Evolutionary conservation across 2,888 invertebrate species (phyloP), one percentile per base, ranked within the genome.

Genomic region (Philonicus albiceps): DNA sequence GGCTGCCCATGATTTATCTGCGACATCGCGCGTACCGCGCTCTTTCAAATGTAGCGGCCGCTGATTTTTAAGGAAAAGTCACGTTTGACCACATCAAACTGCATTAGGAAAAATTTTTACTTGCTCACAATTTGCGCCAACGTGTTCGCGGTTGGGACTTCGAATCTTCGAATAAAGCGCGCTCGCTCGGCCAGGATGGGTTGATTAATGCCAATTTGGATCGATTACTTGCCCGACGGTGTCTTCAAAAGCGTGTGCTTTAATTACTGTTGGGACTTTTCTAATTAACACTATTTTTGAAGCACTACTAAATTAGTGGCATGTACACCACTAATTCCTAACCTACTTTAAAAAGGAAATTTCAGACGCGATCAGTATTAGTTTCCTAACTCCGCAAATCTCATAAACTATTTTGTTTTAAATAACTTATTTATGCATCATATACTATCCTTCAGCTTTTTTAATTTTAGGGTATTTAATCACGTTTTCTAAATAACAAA

Each of bases 211-310:
- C 64, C 64, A 64, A 64, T 64, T 64, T 64, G 27, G 64, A 64
- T 64, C 64, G 64, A 64, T 64, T 64, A 27, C 64, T 27, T 1
- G 11, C 64, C 31, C 27, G 74, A 34, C 31, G 34, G 31, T n/a
- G 5, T 34, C 34, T 74, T 74, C 74, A 74, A 74, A 74, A 34
- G 31, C 74, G n/a, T n/a, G 34, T 5, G 34, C 34, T 5, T 74
- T 31, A 74, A 74, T 74, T 34, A n/a, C 34, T n/a, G 6, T n/a
- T 27, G 11, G 1, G 22, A 16, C 4, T 80, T 30, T 7, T 49
- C 53, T 80, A 80, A 80, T 80, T 80, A 80, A 80, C 80, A 49
- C 53, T 80, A 34, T 31, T 53, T 80, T 43, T 13, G 76, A 22
- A 37, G 6, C n/a, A 13, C 37, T 43, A 40, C 19, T 76, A 11